Evolutionary conservation across 2,888 invertebrate genomes (phyloP), one percentile per base, ranked within the genome.

Genomic region (Eumerus sabulonum): DNA sequence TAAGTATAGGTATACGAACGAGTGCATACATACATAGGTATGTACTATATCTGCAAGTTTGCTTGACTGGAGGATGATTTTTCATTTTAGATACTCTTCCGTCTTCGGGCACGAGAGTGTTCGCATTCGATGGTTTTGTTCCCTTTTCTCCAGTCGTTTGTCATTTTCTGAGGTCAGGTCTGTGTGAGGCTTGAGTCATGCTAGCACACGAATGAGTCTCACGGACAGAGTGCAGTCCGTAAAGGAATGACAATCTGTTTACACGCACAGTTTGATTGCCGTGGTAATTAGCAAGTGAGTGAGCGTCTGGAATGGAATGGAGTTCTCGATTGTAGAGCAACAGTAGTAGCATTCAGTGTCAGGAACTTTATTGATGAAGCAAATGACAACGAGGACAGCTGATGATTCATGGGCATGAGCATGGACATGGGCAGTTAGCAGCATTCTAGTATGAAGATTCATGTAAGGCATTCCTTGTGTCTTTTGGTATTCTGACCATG

Each of bases 321-420:
- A 27, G 7, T 27, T 27, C 27, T 27, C 27, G 7, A 27, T 12
- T 19, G 13, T 14, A 35, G 2, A 13, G 35, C 36, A 38, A 9
- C 40, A 12, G 40, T 40, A 40, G 56, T 59, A 36, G 19, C 56
- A 12, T 54, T 50, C 47, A 7, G 16, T 68, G 63, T 63, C 48
- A 44, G 16, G 44, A 17, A 62, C 45, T 36, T 74, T 70, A 79
- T 79, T 79, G 74, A 79, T 70, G 59, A 74, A 68, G 63, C 59
- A 50, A 56, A 50, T 44, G 17, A 17, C 38, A 9, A 17, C 14
- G 35, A 53, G 36, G 67, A 48, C 57, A 57, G 14, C 44, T 56
- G 40, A 38, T 64, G 60, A 68, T 73, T 64, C 73, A 64, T 64
- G 51, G 51, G 9, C 56, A 36, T 5, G n/a, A n/a, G n/a, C n/a